A percentile compares a stretch with the other conserved stretches of the same genome.
Conservation (phyloP, 2,797 vertebrate species). For the Sphenopsis melanotis region DNA sequence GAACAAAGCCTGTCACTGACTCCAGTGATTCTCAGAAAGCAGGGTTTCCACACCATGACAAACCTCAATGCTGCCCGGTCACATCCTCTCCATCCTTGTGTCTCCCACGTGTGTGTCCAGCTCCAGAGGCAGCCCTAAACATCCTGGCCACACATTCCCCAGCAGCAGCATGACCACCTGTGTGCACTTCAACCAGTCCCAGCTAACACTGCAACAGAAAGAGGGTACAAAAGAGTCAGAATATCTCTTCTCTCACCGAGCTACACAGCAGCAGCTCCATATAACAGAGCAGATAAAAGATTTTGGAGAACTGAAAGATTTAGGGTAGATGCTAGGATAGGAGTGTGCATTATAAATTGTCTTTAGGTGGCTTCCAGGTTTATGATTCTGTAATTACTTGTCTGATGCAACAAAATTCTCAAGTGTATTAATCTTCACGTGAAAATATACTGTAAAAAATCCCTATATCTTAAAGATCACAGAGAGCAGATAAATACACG, state of each 20-base stretch:
- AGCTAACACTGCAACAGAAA: accelerated
- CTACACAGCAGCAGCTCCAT: neutral
- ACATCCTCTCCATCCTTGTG: neutral
- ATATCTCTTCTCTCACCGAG: neutral
- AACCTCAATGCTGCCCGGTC: neutral
- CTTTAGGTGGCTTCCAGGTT: no score
- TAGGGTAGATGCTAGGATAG: no score
- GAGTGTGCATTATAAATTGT: no score
- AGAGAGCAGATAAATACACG: no score
- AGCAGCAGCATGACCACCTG: neutral
- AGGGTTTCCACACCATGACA: neutral
- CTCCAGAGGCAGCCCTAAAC: neutral
- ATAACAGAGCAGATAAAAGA: neutral
- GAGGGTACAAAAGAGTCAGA: neutral
- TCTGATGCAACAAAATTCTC: no score
- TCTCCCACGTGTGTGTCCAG: neutral
- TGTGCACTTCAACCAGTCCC: neutral
- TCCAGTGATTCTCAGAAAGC: neutral
- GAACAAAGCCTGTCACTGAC: neutral
- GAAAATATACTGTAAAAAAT: no score
- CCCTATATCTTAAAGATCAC: no score
- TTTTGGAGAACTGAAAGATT: no score
- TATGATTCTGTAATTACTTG: no score
- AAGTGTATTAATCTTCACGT: no score
- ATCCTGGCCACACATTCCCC: neutral